A percentile compares a stretch with the other conserved stretches of the same genome.
Evolutionary conservation across 2,797 vertebrate genomes (phyloP).

Genomic region (Spea hammondii): DNA sequence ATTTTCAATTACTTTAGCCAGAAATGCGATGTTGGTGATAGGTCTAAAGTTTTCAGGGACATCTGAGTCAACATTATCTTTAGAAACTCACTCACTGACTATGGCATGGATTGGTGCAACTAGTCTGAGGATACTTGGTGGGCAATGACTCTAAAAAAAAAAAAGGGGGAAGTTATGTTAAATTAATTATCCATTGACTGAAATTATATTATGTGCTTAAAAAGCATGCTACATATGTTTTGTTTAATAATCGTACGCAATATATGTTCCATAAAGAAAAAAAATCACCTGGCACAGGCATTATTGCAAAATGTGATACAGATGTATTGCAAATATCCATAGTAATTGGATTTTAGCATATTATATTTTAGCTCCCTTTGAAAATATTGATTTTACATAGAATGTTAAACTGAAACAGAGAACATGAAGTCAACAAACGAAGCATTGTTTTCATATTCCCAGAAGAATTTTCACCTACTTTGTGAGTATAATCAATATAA

Average conservation of each 20-base stretch:
- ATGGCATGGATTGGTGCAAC: too few species aligned
- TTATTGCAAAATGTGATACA: background rate
- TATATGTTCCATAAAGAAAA: background rate
- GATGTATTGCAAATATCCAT: conserved; percentile 5
- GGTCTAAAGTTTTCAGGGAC: too few species aligned
- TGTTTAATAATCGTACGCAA: conserved; percentile 1
- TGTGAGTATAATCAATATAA: conserved; percentile 32
- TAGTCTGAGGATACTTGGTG: too few species aligned
- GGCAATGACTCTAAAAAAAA: too few species aligned
- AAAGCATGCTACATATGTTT: background rate
- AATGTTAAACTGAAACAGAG: conserved; percentile 27
- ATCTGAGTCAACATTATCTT: too few species aligned
- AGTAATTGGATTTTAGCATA: conserved; percentile 29
- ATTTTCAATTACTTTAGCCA: too few species aligned
- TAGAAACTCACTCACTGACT: too few species aligned
- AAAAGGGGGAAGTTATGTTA: background rate
- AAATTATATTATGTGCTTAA: background rate
- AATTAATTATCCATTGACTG: background rate
- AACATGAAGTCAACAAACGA: conserved; percentile 16
- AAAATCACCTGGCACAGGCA: background rate
- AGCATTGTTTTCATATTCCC: conserved; percentile 15
- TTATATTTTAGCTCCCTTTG: conserved; percentile 29
- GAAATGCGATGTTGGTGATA: too few species aligned
- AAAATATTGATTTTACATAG: conserved; percentile 39
- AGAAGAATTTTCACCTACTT: conserved; percentile 11